A percentile compares a stretch with the other conserved stretches of the same genome.
Conservation (phyloP, 2,113 vertebrate genomes). For the Aviceda subcristata region DNA sequence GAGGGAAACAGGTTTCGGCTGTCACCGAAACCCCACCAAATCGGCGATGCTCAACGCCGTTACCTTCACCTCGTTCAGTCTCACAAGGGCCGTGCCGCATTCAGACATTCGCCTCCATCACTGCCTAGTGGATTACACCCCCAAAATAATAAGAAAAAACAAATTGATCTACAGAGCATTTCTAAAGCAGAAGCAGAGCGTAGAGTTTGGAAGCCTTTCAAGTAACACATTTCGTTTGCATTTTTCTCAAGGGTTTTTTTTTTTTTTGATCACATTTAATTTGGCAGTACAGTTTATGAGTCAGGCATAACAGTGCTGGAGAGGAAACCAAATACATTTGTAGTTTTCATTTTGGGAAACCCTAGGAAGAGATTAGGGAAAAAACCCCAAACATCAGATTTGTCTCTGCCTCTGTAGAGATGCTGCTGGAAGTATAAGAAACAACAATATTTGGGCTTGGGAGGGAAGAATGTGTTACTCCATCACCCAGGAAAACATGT, state of each 20-base stretch:
- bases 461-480: not conserved
- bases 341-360: not conserved
- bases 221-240: not conserved
- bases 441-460: not conserved
- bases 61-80: not conserved
- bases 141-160: not conserved
- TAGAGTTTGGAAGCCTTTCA: not conserved
- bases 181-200: not conserved
- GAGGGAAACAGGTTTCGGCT: not conserved
- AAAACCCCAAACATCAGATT: not conserved
- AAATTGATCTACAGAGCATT: not conserved
- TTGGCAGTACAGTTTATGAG: not conserved
- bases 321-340: not conserved
- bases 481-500: not conserved
- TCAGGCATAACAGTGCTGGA: not conserved
- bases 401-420: not conserved
- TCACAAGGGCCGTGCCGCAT: not conserved
- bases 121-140: not conserved
- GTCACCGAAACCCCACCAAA: not conserved
- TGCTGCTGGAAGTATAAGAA: not conserved
- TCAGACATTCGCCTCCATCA: not conserved
- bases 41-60: fast-evolving
- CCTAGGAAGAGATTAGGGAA: not conserved
- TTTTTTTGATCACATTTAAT: not conserved
- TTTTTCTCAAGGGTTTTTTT: not conserved